These are phyloP conservation scores for Hoplias malabaricus DNA, from an alignment of 2,113 vertebrate species.

Conservation along the genomic window DNA sequence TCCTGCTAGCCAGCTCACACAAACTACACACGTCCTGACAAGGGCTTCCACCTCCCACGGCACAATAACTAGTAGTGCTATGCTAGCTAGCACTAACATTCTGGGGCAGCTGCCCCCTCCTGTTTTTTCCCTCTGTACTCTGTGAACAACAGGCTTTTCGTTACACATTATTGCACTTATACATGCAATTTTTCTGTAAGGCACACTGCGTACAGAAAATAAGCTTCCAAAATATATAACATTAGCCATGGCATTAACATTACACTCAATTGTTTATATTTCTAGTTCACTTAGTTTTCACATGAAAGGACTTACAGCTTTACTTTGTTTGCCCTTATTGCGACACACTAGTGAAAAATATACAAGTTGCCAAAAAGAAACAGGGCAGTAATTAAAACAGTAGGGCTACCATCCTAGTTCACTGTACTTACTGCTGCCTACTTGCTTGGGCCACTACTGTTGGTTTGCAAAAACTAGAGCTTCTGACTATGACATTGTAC, in stretches of 20 bases:
- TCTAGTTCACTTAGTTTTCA: too few species aligned
- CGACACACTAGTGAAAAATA: too few species aligned
- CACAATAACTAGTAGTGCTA: slow-evolving; percentile 25
- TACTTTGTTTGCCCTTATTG: too few species aligned
- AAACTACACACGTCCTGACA: slow-evolving; percentile 33
- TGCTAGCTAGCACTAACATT: slow-evolving; percentile 14
- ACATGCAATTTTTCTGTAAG: neutral
- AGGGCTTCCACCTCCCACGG: slow-evolving; percentile 20
- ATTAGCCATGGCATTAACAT: neutral
- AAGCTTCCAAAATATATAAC: neutral
- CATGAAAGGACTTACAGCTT: too few species aligned
- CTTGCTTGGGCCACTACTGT: too few species aligned
- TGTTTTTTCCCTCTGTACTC: slow-evolving; percentile 27
- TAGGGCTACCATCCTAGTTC: too few species aligned
- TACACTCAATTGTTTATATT: too few species aligned
- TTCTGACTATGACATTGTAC: too few species aligned
- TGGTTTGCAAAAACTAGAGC: too few species aligned
- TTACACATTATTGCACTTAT: neutral
- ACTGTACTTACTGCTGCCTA: too few species aligned
- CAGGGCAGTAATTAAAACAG: too few species aligned
- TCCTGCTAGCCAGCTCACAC: slow-evolving; percentile 40
- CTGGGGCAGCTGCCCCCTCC: slow-evolving; percentile 37
- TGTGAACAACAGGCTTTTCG: slow-evolving; percentile 8
- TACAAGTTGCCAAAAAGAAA: too few species aligned
- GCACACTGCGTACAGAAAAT: neutral